Evolutionary conservation across 2,888 invertebrate genomes (phyloP).

Genomic region (Nomada lathburiana): DNA sequence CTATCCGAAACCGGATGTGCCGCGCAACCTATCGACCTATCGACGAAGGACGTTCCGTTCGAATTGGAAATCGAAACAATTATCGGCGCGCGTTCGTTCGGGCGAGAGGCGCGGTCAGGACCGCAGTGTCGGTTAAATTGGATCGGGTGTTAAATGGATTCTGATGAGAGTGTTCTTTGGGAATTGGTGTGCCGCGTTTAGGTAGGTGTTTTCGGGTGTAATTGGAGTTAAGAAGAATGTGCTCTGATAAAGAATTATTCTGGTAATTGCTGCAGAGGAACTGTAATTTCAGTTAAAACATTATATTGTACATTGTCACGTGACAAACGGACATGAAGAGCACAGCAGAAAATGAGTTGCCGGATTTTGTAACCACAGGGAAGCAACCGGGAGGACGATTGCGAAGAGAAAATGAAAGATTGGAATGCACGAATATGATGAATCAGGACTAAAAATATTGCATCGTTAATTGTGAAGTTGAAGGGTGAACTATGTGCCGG

Average conservation of each 20-base stretch:
- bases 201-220: not conserved
- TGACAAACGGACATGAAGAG: too few relatives aligned
- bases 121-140: not conserved
- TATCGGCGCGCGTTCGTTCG: slow-evolving; percentile 18
- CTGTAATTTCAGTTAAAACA: too few relatives aligned
- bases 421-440: too few relatives aligned
- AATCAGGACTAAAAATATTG: too few relatives aligned
- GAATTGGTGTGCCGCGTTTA: not conserved
- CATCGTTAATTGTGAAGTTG: not conserved
- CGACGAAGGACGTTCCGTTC: slow-evolving; percentile 60
- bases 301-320: too few relatives aligned
- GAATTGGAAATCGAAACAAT: slow-evolving; percentile 49
- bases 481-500: not conserved
- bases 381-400: too few relatives aligned
- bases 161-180: not conserved
- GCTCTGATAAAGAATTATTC: too few relatives aligned
- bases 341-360: too few relatives aligned
- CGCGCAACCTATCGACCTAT: slow-evolving; percentile 74
- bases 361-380: too few relatives aligned
- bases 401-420: too few relatives aligned
- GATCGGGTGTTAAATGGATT: not conserved
- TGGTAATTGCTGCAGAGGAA: too few relatives aligned
- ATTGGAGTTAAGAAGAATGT: not conserved
- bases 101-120: not conserved
- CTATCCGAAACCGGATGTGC: slow-evolving; percentile 71